phyloP scores from a whole-genome alignment of 2,888 invertebrate species.

The Tromatobia lineatoria region DNA sequence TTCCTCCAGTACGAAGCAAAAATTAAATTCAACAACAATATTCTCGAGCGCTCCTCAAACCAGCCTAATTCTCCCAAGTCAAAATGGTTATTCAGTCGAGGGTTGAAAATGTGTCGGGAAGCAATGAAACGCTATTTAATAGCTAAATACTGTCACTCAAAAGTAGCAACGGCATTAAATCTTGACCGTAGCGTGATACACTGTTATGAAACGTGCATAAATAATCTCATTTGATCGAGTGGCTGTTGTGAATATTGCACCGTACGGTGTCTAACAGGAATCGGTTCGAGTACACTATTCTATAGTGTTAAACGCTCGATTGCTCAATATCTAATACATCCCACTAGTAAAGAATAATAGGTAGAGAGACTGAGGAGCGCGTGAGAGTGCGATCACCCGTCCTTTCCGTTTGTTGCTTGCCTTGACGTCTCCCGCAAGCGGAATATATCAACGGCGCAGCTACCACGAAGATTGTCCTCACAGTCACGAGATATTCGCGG shows the following conservation, averaged over 20 bases:
- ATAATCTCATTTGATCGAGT: conserved; percentile 20
- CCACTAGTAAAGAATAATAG: conserved; percentile 13
- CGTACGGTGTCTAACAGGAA: conserved; percentile 12
- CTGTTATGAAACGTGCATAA: conserved; percentile 7
- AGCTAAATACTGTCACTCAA: not conserved
- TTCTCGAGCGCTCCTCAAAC: too few species aligned
- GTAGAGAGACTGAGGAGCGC: conserved; percentile 17
- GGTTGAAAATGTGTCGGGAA: not conserved
- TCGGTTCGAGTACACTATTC: not conserved
- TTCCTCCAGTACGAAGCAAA: too few species aligned
- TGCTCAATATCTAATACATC: conserved; percentile 39
- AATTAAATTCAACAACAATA: too few species aligned
- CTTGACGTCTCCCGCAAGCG: conserved; percentile 58
- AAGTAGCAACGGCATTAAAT: not conserved
- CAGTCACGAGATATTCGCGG: conserved; percentile 39
- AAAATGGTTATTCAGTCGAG: not conserved
- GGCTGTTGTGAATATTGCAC: not conserved
- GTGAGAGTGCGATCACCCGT: conserved; percentile 68
- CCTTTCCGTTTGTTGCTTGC: conserved; percentile 66
- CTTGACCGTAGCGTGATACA: not conserved
- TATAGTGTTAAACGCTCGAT: not conserved
- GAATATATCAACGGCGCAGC: conserved; percentile 37
- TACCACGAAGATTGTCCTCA: conserved; percentile 49
- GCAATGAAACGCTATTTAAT: not conserved
- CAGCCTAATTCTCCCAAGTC: not conserved